Evolutionary conservation across 2,888 invertebrate genomes (phyloP), one percentile per base, ranked within the genome.

Genomic region (Entomobrya multifasciata): DNA sequence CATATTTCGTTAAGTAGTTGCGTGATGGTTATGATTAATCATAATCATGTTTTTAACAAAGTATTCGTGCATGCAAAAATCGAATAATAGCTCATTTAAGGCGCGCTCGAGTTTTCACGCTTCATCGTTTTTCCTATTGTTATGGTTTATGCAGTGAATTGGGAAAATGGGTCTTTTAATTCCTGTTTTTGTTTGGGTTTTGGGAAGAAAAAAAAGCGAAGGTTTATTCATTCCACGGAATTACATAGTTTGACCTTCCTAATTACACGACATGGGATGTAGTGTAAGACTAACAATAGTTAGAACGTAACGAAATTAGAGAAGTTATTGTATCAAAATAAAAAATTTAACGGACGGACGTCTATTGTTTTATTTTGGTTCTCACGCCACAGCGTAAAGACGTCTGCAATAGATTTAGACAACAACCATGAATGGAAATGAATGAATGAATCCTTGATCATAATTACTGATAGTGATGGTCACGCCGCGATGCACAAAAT

Each of bases 381-480:
- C 67, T 70, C 67, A 70, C 47, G 22, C 67, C 22, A 22, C 47
- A 5, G 36, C 36, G 13, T 49, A 49, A 49, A 49, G 13, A 15
- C 49, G 36, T 49, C 15, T 17, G 22, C 36, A 36, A 6, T 8
- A 36, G 4, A 36, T 6, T 36, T 4, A 4, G 8, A 36, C 36
- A 8, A 4, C 36, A 36, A 36, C 65, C 22, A 15, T 47, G 67
- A 70, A 47, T 70, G 47, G 22, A 47, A 47, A 25, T 22, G 11
- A 41, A 70, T 70, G 67, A 70, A 47, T 22, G 47, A 15, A 70
- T 44, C 44, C 67, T 70, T 70, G 67, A 41, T 22, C 22, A 25
- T 70, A 70, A 70, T 70, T 70, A 70, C 22, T 25, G 67, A 47
- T 27, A 60, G 13, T 49, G 62, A 47, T 70, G 67, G 67, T 70